phyloP scores from a whole-genome alignment of 2,888 invertebrate genomes.

The Odontomyia ornata region DNA sequence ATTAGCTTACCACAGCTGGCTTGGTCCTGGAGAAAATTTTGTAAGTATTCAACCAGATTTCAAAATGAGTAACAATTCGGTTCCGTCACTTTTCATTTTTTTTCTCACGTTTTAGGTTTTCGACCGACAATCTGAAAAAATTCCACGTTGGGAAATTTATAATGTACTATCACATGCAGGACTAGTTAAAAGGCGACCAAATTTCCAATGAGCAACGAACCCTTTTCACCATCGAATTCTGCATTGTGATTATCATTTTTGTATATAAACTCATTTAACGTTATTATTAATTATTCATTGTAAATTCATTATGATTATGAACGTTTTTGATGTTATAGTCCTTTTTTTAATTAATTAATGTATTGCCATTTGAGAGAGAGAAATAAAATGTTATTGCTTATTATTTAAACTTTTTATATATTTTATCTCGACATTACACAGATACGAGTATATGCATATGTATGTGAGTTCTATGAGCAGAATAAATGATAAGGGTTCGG shows the following conservation, averaged over 20 bases:
- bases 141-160: conserved; percentile 71
- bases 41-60: too few relatives aligned
- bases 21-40: conserved; percentile 70
- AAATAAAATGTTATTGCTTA: too few relatives aligned
- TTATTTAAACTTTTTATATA: too few relatives aligned
- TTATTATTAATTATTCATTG: conserved; percentile 8
- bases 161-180: conserved; percentile 73
- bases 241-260: conserved; percentile 32
- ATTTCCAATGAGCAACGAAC: conserved; percentile 9
- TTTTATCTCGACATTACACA: too few relatives aligned
- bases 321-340: too few relatives aligned
- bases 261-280: conserved; percentile 28
- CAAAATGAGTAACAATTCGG: too few relatives aligned
- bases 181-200: conserved; percentile 63
- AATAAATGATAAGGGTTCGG: too few relatives aligned
- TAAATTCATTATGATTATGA: conserved; percentile 17
- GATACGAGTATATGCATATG: too few relatives aligned
- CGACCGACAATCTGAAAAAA: conserved; percentile 69
- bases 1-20: conserved; percentile 68
- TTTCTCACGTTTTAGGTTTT: conserved; percentile 64
- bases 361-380: too few relatives aligned
- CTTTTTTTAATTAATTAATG: too few relatives aligned
- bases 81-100: not conserved
- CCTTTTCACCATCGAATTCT: not conserved
- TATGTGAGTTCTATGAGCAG: too few relatives aligned